A percentile compares a stretch with the other conserved stretches of the same genome.
These are phyloP conservation scores for Scaptomyza polygonia DNA, from an alignment of 2,888 invertebrate species.

Conservation along the genomic window DNA sequence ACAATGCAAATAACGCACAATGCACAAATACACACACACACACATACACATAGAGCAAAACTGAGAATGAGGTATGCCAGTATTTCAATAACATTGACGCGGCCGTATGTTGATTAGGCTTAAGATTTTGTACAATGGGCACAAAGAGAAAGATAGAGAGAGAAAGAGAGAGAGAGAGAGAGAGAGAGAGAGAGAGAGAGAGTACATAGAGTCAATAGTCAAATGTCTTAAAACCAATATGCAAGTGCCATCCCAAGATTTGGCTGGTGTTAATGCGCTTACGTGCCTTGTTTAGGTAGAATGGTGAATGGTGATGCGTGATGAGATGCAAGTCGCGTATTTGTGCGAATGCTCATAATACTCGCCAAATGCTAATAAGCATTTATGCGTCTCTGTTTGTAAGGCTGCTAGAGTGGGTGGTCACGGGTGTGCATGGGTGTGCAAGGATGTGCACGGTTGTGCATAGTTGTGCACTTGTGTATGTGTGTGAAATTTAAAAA, in stretches of 20 bases:
- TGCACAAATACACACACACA: not conserved
- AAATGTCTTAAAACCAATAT: constrained; percentile 49
- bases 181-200: no score
- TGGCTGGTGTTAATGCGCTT: constrained; percentile 48
- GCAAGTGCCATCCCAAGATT: constrained; percentile 41
- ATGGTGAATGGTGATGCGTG: not conserved
- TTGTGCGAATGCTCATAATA: constrained; percentile 59
- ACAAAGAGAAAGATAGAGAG: no score
- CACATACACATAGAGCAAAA: not conserved
- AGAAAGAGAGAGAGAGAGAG: not conserved
- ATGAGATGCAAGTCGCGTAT: constrained; percentile 24
- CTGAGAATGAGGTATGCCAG: constrained; percentile 20
- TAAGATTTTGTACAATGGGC: not conserved
- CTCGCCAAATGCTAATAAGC: constrained; percentile 71
- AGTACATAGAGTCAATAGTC: constrained; percentile 37
- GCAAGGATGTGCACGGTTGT: no score
- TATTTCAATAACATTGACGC: constrained; percentile 46
- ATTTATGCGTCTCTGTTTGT: constrained; percentile 38
- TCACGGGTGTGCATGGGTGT: no score
- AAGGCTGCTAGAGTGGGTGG: not conserved
- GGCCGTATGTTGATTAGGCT: constrained; percentile 26
- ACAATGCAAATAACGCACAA: constrained; percentile 14
- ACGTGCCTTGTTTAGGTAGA: constrained; percentile 8
- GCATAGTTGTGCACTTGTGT: no score
- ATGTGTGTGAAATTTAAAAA: no score